These are phyloP conservation scores for Anas platyrhynchos DNA, from an alignment of 2,113 vertebrate genomes.

Conservation along the genomic window DNA sequence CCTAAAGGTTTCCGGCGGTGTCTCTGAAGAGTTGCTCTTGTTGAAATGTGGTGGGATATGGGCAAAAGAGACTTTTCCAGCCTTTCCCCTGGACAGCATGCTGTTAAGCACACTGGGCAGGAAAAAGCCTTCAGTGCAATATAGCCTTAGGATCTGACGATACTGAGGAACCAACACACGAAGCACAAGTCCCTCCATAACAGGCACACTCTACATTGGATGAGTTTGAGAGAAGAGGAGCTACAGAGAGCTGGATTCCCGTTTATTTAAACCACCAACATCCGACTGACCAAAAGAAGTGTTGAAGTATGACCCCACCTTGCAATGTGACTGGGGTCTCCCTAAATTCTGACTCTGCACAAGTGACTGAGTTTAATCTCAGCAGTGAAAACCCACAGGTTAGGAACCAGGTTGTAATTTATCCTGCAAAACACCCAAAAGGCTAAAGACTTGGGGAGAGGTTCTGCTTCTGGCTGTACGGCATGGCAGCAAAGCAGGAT, in stretches of 20 bases:
- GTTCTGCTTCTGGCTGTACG: neutral
- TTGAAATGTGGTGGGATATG: neutral
- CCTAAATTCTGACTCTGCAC: neutral
- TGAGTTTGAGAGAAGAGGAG: neutral
- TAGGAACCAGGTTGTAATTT: neutral
- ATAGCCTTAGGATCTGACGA: neutral
- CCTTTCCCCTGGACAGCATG: neutral
- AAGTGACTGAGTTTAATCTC: neutral
- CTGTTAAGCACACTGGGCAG: neutral
- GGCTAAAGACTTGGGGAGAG: neutral
- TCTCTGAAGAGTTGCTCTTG: neutral
- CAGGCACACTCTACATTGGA: neutral
- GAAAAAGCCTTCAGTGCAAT: fast-evolving
- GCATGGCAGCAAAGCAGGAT: neutral
- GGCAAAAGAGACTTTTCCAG: neutral
- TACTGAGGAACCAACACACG: fast-evolving
- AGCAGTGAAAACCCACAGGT: neutral
- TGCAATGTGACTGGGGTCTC: neutral
- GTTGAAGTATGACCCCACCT: neutral
- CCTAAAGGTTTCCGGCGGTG: neutral
- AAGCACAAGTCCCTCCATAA: neutral
- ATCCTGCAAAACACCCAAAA: neutral
- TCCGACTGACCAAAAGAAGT: neutral
- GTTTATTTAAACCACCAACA: neutral
- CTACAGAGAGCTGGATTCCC: neutral